Base-by-base conservation (phyloP, 1,140 invertebrate genomes). In the Drosophila miranda region DNA sequence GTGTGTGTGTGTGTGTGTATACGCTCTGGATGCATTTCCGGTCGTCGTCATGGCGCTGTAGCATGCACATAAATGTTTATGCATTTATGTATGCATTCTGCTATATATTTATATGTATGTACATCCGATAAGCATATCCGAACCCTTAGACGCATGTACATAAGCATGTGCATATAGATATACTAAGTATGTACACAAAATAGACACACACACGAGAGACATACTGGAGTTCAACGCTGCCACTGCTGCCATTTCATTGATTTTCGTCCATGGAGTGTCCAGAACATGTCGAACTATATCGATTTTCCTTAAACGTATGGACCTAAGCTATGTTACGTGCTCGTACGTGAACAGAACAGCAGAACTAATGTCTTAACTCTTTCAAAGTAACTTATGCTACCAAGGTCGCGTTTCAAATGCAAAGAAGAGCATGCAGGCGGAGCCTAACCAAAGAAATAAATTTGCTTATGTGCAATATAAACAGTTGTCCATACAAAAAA, bases 11-110 rank as follows among this genome's bases (percentile, higher is more conserved):
- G 41, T 53, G 34, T 44, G 54, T 49, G 54, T 21, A 26, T 59
- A 38, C 21, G 19, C 62, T 67, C 30, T 56, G 59, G 63, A 76
- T 84, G 80, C 80, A 84, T 84, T 83, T 84, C 67, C 77, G 76
- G 58, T 80, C 68, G 64, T 70, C 66, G 60, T 63, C 61, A 71
- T 60, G 72, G 57, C 58, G 61, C 45, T 74, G 64, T 69, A 69
- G 48, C 46, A 44, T 46, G 64, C 26, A 41, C 34, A 66, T 67
- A 44, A 61, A 61, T 53, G 42, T 42, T 63, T 59, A 69, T 75
- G 41, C 75, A 38, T 72, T 61, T 28, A 42, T 34, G 53, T 72
- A 34, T 53, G 45, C 38, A 44, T 21, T 14, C n/a, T 26, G 3
- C 30, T 11, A 43, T 26, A 48, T 41, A 51, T 26, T 46, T 13